These are phyloP conservation scores for Drosophila takahashii DNA, from an alignment of 1,140 invertebrate genomes.

Conservation along the genomic window DNA sequence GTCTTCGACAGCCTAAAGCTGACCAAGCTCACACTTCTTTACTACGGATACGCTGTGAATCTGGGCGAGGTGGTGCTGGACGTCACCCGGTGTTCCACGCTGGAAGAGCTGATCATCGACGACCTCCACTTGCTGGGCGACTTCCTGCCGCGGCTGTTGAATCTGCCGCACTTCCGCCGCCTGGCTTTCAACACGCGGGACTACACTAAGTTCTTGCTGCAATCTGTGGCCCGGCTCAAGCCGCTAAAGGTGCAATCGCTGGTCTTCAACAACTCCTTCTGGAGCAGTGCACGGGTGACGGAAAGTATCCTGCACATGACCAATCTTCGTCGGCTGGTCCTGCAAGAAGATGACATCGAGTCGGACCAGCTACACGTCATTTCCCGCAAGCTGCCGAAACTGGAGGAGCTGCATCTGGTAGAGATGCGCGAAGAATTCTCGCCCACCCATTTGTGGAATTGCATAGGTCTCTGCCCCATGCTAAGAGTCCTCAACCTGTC, in stretches of 20 bases:
- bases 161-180: slow-evolving; percentile 32
- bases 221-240: slow-evolving; percentile 9
- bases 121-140: slow-evolving; percentile 59
- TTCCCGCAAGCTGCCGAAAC: slow-evolving; percentile 16
- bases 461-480: slow-evolving; percentile 7
- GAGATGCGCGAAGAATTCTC: slow-evolving; percentile 51
- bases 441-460: slow-evolving; percentile 40
- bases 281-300: slow-evolving; percentile 38
- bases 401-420: slow-evolving; percentile 57
- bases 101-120: slow-evolving; percentile 58
- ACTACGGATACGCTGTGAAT: slow-evolving; percentile 48
- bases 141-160: slow-evolving; percentile 37
- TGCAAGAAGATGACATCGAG: slow-evolving; percentile 64
- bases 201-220: slow-evolving; percentile 46
- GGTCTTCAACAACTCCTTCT: slow-evolving; percentile 59
- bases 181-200: slow-evolving; percentile 58
- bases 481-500: slow-evolving; percentile 47
- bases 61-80: slow-evolving; percentile 11
- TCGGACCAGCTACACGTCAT: slow-evolving; percentile 24
- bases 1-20: slow-evolving; percentile 45
- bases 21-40: slow-evolving; percentile 53
- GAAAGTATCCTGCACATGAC: slow-evolving; percentile 21
- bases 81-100: slow-evolving; percentile 23
- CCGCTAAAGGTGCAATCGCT: slow-evolving; percentile 38
- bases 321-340: slow-evolving; percentile 42